Conservation (phyloP, 1,140 invertebrate species). For the Helicoverpa zea region DNA sequence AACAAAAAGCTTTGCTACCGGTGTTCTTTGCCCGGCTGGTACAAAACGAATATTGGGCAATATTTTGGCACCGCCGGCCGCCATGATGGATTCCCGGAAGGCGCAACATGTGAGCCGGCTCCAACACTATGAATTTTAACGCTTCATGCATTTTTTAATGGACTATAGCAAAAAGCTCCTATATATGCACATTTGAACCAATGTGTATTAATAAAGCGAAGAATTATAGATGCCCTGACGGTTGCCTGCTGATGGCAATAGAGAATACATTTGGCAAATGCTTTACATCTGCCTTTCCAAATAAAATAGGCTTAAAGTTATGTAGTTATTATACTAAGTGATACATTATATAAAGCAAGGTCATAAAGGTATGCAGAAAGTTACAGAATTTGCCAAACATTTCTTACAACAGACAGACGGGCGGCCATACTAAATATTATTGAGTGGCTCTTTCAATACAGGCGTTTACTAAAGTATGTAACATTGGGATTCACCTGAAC, state of each 20-base stretch:
- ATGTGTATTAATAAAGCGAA: not conserved
- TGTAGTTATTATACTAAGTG: no score
- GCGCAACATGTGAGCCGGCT: not conserved
- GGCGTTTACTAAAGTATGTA: no score
- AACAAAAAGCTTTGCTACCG: not conserved
- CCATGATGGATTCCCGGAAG: constrained; percentile 6
- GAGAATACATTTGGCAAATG: no score
- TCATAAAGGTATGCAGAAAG: not conserved
- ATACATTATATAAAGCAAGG: no score
- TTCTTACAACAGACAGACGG: not conserved
- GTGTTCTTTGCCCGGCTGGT: not conserved
- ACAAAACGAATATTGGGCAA: not conserved
- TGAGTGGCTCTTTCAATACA: not conserved
- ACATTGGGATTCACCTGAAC: no score
- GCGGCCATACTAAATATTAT: not conserved
- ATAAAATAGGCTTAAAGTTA: no score
- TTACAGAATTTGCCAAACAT: not conserved
- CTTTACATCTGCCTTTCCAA: no score
- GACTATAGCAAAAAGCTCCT: not conserved
- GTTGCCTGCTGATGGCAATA: not conserved
- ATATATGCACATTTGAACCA: not conserved
- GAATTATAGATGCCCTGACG: not conserved
- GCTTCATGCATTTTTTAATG: constrained; percentile 24
- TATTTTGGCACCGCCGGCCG: constrained; percentile 6
- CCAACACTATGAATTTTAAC: constrained; percentile 20